Evolutionary conservation across 2,113 vertebrate species (phyloP).

Genomic region (Leiothrix lutea): DNA sequence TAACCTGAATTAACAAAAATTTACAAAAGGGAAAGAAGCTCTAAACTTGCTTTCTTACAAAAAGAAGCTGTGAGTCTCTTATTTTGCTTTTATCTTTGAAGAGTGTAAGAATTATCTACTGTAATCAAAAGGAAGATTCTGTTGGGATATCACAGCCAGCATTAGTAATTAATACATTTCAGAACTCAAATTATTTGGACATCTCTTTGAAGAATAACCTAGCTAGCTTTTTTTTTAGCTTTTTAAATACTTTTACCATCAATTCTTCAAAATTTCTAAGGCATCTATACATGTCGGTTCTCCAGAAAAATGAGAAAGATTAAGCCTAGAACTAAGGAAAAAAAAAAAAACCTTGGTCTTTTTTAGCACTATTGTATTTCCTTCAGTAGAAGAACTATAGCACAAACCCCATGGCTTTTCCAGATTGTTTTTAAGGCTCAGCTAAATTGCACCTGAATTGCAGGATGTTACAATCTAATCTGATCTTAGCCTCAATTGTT

Average conservation of each 20-base stretch:
- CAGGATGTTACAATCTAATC: constrained; percentile 40
- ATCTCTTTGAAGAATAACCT: neutral
- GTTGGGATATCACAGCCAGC: neutral
- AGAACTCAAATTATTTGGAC: neutral
- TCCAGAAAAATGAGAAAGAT: neutral
- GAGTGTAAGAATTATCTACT: neutral
- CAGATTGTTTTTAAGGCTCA: neutral
- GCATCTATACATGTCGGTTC: neutral
- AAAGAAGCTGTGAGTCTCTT: neutral
- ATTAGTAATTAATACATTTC: neutral
- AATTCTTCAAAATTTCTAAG: neutral
- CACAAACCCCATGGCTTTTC: neutral
- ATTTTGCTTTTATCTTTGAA: neutral
- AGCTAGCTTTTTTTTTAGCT: neutral
- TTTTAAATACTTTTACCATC: neutral
- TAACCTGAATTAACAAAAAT: neutral
- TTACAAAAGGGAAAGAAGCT: neutral
- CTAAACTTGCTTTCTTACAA: neutral
- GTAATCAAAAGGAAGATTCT: neutral
- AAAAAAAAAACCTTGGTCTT: neutral
- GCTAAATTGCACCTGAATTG: constrained; percentile 4
- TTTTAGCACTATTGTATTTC: neutral
- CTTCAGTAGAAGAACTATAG: neutral
- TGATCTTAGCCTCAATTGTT: constrained; percentile 2
- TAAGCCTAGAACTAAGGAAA: neutral